Base-by-base conservation (phyloP, 2,888 invertebrate species). In the Patella pellucida region DNA sequence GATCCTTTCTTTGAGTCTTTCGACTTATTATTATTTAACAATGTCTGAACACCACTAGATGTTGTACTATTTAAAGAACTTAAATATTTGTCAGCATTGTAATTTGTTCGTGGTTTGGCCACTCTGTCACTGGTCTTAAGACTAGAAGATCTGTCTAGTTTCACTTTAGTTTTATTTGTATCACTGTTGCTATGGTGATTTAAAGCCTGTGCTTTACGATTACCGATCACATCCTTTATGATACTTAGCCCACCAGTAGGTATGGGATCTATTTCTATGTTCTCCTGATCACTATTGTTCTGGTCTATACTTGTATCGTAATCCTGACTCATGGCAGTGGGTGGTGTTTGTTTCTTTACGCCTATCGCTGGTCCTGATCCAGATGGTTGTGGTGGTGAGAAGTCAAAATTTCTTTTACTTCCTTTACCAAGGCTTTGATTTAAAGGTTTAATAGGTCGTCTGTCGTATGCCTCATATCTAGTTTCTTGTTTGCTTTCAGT, bases 281-380 rank as follows among this genome's bases (percentile, higher is more conserved):
- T 51, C 11, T 80, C 79, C 12, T 76, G 77, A 70, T 83, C 79
- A 79, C 82, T 84, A 56, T 75, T 77, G 67, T 82, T 81, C 54
- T 84, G 82, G 19, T 85, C 85, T 69, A 82, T 82, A 54, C 85
- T 85, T 31, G 85, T 85, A 74, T 86, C 86, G 81, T 85, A 87
- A 74, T 86, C 85, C 74, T 84, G 82, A 52, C 87, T 84, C 73
- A 79, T 81, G 41, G 84, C 86, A 15, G 85, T 85, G 9, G 85
- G 82, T 16, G 84, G 83, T 9, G 83, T 83, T 56, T 81, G 84
- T 73, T 85, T 84, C 71, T 84, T 84, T 7, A 80, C 81, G 27
- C 84, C 83, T 2, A 83, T 76, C 15, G 80, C 76, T 1, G 88
- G 85, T 62, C 84, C 85, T 71, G 83, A 84, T 51, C 81, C 82